Evolutionary conservation across 2,888 invertebrate species (phyloP), one percentile per base, ranked within the genome.

Genomic region (Drosophila infuscata): DNA sequence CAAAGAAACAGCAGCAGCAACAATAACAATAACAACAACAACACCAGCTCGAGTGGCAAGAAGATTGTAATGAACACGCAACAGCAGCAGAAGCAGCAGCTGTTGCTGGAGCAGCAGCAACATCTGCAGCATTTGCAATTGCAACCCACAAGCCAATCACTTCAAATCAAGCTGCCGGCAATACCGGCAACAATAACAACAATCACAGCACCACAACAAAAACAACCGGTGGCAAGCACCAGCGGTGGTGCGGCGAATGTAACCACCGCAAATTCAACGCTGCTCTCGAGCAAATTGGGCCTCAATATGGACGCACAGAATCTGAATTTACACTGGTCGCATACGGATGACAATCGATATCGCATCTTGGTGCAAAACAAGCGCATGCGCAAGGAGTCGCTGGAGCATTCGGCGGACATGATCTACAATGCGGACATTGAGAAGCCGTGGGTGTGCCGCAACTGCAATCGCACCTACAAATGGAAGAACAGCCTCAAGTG

Each of bases 401-500:
- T 93, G 6, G 93, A 93, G 73, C 93, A 93, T 64, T 92, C 93
- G 15, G 92, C 92, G 17, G 93, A 93, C 51, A 93, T 93, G 93
- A 93, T 93, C 70, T 93, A 93, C 71, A 93, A 93, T 82, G 92
- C 92, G 17, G 92, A 93, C 61, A 92, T 92, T 59, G 93, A 93
- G 77, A 93, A 93, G 74, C 93, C 93, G 9, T 93, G 93, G 93
- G 94, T 95, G 82, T 95, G 96, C 91, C 94, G 94, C 74, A 95
- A 95, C 81, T 96, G 97, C 92, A 95, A 95, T 90, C 95, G 96
- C 91, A 95, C 95, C 84, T 97, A 97, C 93, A 95, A 96, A 79
- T 96, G 96, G 93, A 95, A 96, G 93, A 95, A 95, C 83, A 96
- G 96, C 32, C 94, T 96, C 85, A 94, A 95, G 89, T 94, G 96